Base-by-base conservation (phyloP, 2,888 invertebrate genomes). In the Apodemia duryi region DNA sequence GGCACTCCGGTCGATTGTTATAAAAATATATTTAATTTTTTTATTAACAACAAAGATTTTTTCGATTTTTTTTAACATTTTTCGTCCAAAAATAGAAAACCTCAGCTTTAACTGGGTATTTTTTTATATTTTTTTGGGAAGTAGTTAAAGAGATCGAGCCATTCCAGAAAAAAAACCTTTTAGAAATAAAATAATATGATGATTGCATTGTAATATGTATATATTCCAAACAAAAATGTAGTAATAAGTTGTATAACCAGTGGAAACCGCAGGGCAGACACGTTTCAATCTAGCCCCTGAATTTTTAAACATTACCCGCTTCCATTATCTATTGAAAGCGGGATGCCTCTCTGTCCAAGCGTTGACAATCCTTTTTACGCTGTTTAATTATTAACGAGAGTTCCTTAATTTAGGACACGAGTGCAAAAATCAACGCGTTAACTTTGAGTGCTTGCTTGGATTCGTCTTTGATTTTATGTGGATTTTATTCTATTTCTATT, bases 341-440 rank as follows among this genome's bases (percentile, higher is more conserved):
- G 86, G 84, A 82, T 84, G 85, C 81, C 82, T 83, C 78, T 75
- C 87, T 88, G 88, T 88, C 90, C 90, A 83, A 84, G 83, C 82
- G 81, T 82, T 90, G 91, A 91, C 88, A 91, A 88, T 86, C 90
- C 91, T 91, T 91, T 91, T 91, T 89, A 82, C 83, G 85, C 72
- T 78, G 76, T 75, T 91, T 84, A 88, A 89, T 91, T 88, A 90
- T 91, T 91, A 76, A 91, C 77, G 81, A 69, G 88, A 86, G 88
- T 88, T 86, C 85, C 90, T 88, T 88, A 86, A 91, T 89, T 88
- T 88, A 85, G 87, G 54, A 86, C 76, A 76, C 77, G 80, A 84
- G 79, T 78, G 80, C 64, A 79, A 82, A 84, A 85, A 84, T 81
- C 76, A 74, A 72, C 65, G 66, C 70, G 63, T 71, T 63, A 72